phyloP scores from a whole-genome alignment of 2,113 vertebrate genomes.

The Heterocephalus glaber region DNA sequence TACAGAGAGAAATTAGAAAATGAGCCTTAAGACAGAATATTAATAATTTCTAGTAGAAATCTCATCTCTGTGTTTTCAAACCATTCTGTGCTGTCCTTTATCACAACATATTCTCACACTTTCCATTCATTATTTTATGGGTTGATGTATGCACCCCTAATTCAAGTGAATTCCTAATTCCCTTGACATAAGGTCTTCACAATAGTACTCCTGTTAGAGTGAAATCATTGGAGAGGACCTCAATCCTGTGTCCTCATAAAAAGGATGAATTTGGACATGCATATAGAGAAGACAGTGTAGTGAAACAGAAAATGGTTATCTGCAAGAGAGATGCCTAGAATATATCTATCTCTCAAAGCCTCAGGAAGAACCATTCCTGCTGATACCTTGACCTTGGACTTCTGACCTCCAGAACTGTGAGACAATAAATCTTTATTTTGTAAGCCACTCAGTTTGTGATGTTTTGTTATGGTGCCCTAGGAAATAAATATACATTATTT shows the following conservation, averaged over 20 bases:
- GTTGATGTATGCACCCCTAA: background rate
- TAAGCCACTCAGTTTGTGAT: background rate
- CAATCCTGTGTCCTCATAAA: background rate
- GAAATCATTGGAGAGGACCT: background rate
- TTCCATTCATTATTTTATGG: background rate
- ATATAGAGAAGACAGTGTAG: background rate
- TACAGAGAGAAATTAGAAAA: slow-evolving; percentile 51
- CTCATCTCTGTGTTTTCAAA: background rate
- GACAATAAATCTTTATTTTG: too few species aligned
- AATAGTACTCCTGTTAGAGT: background rate
- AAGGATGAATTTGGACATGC: background rate
- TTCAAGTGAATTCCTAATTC: background rate
- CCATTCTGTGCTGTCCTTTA: background rate
- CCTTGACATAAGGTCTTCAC: background rate
- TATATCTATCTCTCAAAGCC: background rate
- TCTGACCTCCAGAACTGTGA: background rate
- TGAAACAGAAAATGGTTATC: background rate
- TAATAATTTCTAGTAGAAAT: slow-evolving; percentile 32
- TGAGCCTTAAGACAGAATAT: slow-evolving; percentile 36
- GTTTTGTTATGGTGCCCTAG: background rate
- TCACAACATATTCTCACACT: background rate
- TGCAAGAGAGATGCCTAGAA: background rate
- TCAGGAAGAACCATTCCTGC: background rate
- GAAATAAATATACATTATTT: background rate
- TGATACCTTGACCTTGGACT: background rate